phyloP scores from a whole-genome alignment of 2,113 vertebrate genomes.

The Corythaeola cristata region DNA sequence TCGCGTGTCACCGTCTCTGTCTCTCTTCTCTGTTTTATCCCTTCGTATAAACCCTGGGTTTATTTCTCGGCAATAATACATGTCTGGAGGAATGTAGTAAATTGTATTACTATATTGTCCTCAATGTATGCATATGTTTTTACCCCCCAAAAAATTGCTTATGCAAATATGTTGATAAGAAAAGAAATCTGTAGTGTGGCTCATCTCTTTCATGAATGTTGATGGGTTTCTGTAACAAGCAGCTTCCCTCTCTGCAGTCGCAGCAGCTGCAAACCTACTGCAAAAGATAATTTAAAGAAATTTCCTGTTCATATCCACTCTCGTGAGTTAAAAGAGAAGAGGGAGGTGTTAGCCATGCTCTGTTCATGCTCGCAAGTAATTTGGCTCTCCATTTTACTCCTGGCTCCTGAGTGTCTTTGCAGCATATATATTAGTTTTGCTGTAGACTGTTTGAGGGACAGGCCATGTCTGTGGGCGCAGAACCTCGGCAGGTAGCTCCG shows the following conservation, averaged over 20 bases:
- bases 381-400: neutral
- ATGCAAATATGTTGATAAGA: neutral
- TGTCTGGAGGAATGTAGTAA: neutral
- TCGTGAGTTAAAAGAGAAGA: neutral
- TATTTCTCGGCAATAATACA: neutral
- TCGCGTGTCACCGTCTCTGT: neutral
- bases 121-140: neutral
- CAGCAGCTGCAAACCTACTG: neutral
- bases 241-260: neutral
- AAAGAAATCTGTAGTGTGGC: neutral
- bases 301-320: neutral
- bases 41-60: neutral
- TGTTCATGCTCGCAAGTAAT: neutral
- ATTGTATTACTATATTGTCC: neutral
- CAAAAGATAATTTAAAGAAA: neutral
- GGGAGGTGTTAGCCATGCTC: neutral
- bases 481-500: neutral
- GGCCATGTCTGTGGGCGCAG: rapidly evolving
- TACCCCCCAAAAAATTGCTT: neutral
- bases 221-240: neutral
- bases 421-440: neutral
- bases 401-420: neutral
- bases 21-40: neutral
- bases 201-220: neutral
- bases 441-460: neutral